Evolutionary conservation across 2,797 vertebrate genomes (phyloP).

Genomic region (Protonibea diacanthus): DNA sequence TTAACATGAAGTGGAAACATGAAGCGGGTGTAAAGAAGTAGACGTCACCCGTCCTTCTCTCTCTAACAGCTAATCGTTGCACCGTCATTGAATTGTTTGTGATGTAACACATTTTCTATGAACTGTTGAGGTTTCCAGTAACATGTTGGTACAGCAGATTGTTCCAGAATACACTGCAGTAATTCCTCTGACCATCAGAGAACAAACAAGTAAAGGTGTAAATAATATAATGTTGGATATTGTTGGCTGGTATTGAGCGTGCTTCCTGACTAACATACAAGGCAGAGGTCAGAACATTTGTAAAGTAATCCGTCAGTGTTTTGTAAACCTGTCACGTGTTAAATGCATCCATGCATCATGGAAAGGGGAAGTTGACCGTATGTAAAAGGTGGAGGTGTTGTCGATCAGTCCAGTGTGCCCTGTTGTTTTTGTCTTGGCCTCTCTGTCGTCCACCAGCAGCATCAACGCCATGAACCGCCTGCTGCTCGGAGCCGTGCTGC

Average conservation of each 20-base stretch:
- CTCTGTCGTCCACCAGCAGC: conserved; percentile 7
- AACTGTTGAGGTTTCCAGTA: conserved; percentile 4
- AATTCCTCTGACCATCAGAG: not conserved
- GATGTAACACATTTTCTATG: conserved; percentile 30
- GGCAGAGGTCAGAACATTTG: not conserved
- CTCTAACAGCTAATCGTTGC: not conserved
- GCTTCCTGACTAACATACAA: too few species aligned
- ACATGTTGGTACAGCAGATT: not conserved
- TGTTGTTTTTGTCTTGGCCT: not conserved
- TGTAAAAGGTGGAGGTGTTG: conserved; percentile 39
- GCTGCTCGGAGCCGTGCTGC: conserved; percentile 60
- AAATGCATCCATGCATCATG: not conserved
- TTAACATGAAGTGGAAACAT: conserved; percentile 13
- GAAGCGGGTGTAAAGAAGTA: conserved; percentile 12
- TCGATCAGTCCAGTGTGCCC: conserved; percentile 22
- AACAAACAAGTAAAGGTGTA: not conserved
- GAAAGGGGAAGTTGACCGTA: conserved; percentile 37
- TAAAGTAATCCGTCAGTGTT: not conserved
- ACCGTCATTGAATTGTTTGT: not conserved
- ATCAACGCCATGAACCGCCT: conserved; percentile 52
- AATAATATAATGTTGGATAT: not conserved
- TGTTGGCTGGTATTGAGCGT: too few species aligned
- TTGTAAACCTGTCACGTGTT: not conserved
- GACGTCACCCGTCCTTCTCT: not conserved
- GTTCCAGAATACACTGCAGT: not conserved